Conservation (phyloP, 2,888 invertebrate genomes). For the Eurytoma adleriae region DNA sequence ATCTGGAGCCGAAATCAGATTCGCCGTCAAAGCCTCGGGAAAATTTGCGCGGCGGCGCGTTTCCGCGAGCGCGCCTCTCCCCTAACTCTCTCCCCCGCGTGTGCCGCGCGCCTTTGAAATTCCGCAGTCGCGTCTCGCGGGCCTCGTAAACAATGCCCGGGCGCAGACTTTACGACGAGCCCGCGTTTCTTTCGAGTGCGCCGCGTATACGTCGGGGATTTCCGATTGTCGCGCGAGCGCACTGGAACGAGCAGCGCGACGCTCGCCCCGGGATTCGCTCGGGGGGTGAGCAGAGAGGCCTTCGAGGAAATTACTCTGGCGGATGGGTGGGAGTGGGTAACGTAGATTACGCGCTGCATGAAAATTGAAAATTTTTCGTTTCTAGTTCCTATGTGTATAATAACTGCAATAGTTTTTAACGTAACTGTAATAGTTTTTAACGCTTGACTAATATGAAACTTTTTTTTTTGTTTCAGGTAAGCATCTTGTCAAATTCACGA, state of each 20-base stretch:
- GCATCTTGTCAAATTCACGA: background rate
- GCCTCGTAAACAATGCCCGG: constrained; percentile 16
- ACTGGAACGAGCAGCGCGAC: background rate
- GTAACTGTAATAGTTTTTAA: background rate
- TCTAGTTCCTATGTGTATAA: no score
- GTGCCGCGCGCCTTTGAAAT: background rate
- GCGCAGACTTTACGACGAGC: constrained; percentile 4
- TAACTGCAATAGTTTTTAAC: no score
- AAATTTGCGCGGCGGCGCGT: no score
- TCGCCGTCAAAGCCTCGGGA: background rate
- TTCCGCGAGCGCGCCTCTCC: background rate
- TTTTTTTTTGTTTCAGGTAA: constrained; percentile 18
- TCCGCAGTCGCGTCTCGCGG: constrained; percentile 6
- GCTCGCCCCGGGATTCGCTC: background rate
- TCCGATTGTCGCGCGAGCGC: constrained; percentile 9
- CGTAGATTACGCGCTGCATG: background rate
- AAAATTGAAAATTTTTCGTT: background rate
- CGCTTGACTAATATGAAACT: background rate
- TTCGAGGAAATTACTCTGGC: background rate
- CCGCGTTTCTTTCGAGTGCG: background rate
- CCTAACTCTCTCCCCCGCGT: no score
- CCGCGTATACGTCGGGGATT: background rate
- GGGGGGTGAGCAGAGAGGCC: background rate
- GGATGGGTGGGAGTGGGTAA: background rate
- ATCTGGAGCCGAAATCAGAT: background rate